Percentiles rank a stretch among this genome's conserved stretches.
These are phyloP conservation scores for Trachops cirrhosus DNA, from an alignment of 2,797 vertebrate genomes.

Conservation along the genomic window DNA sequence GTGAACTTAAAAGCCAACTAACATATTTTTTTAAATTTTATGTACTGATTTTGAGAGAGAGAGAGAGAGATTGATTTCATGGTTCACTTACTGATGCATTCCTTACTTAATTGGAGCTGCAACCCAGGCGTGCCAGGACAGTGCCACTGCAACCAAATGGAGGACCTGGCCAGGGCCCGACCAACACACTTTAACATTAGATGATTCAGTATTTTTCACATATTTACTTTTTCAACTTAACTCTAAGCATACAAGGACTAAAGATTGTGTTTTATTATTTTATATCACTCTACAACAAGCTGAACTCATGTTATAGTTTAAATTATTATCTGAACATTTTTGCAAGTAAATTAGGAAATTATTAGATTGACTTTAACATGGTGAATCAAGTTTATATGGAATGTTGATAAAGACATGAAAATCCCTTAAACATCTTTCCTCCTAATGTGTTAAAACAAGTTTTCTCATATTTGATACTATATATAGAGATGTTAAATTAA, in stretches of 20 bases:
- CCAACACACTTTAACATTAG: not conserved
- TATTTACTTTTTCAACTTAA: not conserved
- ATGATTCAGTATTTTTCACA: not conserved
- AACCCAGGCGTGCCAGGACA: too few species aligned
- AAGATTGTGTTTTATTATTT: not conserved
- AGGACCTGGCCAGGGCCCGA: not conserved
- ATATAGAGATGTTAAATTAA: not conserved
- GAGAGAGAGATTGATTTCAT: too few species aligned
- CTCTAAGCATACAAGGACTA: not conserved
- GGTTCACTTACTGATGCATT: too few species aligned
- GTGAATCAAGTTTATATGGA: not conserved
- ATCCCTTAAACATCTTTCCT: not conserved
- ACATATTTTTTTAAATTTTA: not conserved
- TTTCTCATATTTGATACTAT: not conserved
- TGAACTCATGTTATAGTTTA: not conserved
- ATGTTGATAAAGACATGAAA: conserved; percentile 38
- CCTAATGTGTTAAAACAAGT: not conserved
- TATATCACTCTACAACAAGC: not conserved
- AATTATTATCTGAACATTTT: conserved; percentile 1
- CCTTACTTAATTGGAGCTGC: too few species aligned
- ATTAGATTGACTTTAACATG: not conserved
- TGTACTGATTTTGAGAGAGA: too few species aligned
- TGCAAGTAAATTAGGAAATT: not conserved
- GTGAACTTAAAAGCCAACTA: not conserved
- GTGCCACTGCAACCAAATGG: too few species aligned